A percentile compares a stretch with the other conserved stretches of the same genome.
Evolutionary conservation across 2,797 vertebrate genomes (phyloP).

Genomic region (Vireo griseus): DNA sequence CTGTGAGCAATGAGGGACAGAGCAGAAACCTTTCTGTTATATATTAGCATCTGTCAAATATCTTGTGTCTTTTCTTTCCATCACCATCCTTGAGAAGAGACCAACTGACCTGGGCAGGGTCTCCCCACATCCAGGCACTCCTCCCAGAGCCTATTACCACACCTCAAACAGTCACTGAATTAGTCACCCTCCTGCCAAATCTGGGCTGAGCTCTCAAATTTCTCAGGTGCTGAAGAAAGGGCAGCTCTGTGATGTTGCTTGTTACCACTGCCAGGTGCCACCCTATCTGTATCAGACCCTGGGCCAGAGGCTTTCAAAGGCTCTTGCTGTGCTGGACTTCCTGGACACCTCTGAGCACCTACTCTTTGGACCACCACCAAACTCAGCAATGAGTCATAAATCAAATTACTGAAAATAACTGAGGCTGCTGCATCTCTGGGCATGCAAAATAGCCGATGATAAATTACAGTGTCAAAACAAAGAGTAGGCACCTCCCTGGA

Average conservation of each 20-base stretch:
- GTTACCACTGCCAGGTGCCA: neutral
- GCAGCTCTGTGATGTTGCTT: neutral
- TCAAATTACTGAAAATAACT: neutral
- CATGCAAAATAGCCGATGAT: fast-evolving
- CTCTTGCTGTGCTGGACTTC: neutral
- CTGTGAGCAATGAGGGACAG: neutral
- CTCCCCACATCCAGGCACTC: neutral
- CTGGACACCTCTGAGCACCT: neutral
- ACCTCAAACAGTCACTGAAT: neutral
- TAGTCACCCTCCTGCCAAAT: neutral
- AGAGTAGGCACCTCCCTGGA: fast-evolving
- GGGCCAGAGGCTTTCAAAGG: neutral
- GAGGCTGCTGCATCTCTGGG: neutral
- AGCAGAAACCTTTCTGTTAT: neutral
- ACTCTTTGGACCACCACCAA: neutral
- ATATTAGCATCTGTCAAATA: neutral
- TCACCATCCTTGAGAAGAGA: neutral
- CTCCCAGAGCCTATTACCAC: neutral
- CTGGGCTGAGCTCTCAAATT: neutral
- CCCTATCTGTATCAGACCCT: neutral
- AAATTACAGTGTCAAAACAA: neutral
- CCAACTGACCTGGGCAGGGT: neutral
- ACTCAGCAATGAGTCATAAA: neutral
- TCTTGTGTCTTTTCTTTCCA: neutral
- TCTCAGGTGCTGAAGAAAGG: neutral